Base-by-base conservation (phyloP, 2,888 invertebrate genomes). In the Drosophila putrida region DNA sequence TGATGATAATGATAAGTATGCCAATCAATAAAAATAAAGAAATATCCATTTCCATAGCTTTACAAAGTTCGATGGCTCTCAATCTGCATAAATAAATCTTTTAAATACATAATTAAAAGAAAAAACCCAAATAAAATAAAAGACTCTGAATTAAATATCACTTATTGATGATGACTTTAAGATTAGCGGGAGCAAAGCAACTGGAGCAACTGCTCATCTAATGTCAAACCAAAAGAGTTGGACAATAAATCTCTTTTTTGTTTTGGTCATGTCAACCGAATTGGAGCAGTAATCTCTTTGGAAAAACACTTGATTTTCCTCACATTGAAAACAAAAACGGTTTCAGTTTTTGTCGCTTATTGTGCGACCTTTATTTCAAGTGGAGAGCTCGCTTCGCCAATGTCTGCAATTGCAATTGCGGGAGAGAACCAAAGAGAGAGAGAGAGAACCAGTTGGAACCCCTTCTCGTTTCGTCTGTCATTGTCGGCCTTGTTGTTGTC, bases 241-340 rank as follows among this genome's bases (percentile, higher is more conserved):
- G 39, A 63, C 71, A 73, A 88, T 85, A 88, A 85, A 85, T 85
- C 88, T 80, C 31, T 36, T 36, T n/a, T 43, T 31, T 11, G 62
- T 58, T 63, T 64, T 75, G 47, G 53, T 39, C 38, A 49, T 47
- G 78, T 64, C 75, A 64, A 9, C 54, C 33, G 25, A 43, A 54
- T n/a, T n/a, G 39, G 53, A 50, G 47, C 47, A 33, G 15, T 4
- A 15, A n/a, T 43, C 47, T 41, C 13, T 41, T 35, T 13, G 31
- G 38, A 80, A 75, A 82, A 85, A 84, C 83, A 88, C 83, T 83
- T 88, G 88, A 74, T 77, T 67, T 65, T 64, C 50, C 62, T 59
- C 36, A 44, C 49, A 63, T 69, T 63, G 72, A 46, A 57, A 47
- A 57, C 33, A 20, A 62, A 46, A 57, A 15, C 44, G 65, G 64